Evolutionary conservation across 2,888 invertebrate species (phyloP), one percentile per base, ranked within the genome.

Genomic region (Gortyna flavago): DNA sequence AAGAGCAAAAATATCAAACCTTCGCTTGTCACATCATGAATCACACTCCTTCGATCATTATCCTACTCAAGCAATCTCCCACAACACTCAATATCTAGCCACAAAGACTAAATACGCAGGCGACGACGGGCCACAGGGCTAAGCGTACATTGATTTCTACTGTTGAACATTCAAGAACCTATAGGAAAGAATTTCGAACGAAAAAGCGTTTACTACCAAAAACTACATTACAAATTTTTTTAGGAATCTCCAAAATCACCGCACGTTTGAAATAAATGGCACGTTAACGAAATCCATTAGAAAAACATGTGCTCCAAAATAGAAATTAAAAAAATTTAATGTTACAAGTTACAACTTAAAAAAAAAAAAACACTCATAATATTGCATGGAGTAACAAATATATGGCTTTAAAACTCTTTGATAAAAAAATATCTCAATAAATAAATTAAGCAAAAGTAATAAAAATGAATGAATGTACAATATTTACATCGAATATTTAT

Each of bases 141-240:
- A 96, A 96, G 96, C 96, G 94, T 94, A 96, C 96, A 96, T 94
- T 94, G 96, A 96, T 94, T 79, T 93, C 95, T 95, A 96, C 96
- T 92, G 94, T 93, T 95, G 95, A 96, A 95, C 95, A 95, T 95
- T 95, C 91, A 94, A 95, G 92, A 94, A 93, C 91, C 95, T 95
- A 96, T 95, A 89, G 89, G 90, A 93, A 94, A 93, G 70, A 91
- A 92, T 90, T 91, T 89, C 86, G 90, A 92, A 93, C 88, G 75
- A 80, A 86, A 88, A 88, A 89, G 84, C 79, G 85, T 88, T 81
- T 77, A 82, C 84, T 89, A 85, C 78, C 81, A 84, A 88, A 86
- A 87, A 87, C 84, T 29, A 79, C 84, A 73, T 71, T 87, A 92
- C 88, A 91, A 87, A 80, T 77, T 54, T 51, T 86, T 89, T 90